These are phyloP conservation scores for Odontamblyopus lacepedii DNA, from an alignment of 2,797 vertebrate species.

Conservation along the genomic window DNA sequence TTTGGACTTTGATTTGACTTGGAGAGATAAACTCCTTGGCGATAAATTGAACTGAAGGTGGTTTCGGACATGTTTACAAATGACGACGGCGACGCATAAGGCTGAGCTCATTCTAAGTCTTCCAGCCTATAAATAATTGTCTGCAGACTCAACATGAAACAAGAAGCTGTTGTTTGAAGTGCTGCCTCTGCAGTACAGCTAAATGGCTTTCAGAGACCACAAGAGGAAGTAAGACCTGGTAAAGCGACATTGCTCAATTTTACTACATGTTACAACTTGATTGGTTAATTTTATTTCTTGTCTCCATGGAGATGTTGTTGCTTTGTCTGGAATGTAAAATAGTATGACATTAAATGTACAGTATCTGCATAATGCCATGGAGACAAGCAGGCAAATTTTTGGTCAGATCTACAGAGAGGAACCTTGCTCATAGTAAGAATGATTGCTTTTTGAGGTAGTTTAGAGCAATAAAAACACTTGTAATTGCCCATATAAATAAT, in stretches of 20 bases:
- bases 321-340: too few species aligned
- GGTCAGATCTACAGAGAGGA: background rate
- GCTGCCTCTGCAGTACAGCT: slow-evolving; percentile 31
- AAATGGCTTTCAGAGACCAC: slow-evolving; percentile 18
- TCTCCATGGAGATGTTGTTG: background rate
- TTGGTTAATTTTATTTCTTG: background rate
- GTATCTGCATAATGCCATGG: background rate
- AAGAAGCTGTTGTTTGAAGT: slow-evolving; percentile 63
- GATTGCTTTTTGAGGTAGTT: too few species aligned
- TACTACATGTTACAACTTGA: background rate
- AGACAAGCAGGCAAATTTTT: background rate
- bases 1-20: slow-evolving; percentile 53
- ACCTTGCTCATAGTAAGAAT: too few species aligned
- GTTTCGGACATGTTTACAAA: slow-evolving; percentile 38
- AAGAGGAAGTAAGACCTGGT: slow-evolving; percentile 14
- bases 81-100: slow-evolving; percentile 26
- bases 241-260: background rate
- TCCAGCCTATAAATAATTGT: slow-evolving; percentile 49
- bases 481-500: too few species aligned
- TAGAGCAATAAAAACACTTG: too few species aligned
- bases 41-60: slow-evolving; percentile 23
- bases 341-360: too few species aligned
- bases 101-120: slow-evolving; percentile 27
- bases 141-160: slow-evolving; percentile 51
- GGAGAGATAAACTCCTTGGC: slow-evolving; percentile 21